Conservation (phyloP, 2,888 invertebrate species). For the Melanostoma scalare region DNA sequence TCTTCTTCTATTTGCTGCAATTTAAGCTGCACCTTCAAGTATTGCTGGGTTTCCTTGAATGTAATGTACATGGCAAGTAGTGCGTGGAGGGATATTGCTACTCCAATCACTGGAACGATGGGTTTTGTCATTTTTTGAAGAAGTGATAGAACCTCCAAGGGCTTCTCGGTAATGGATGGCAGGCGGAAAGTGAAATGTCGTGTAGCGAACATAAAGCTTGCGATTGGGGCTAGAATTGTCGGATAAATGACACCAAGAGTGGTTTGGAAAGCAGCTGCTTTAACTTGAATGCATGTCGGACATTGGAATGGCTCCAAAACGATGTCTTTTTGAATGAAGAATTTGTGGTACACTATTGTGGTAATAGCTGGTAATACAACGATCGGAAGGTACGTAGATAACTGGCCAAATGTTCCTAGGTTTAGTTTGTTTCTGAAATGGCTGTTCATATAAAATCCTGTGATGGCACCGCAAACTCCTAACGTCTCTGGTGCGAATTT, state of each 20-base stretch:
- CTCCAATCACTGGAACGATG: slow-evolving; percentile 82
- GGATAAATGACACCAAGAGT: slow-evolving; percentile 85
- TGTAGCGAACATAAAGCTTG: slow-evolving; percentile 85
- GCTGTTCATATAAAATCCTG: slow-evolving; percentile 85
- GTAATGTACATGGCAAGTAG: slow-evolving; percentile 84
- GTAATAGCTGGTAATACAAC: slow-evolving; percentile 84
- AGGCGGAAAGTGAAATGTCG: slow-evolving; percentile 85
- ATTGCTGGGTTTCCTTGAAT: slow-evolving; percentile 84
- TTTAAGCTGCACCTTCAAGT: slow-evolving; percentile 76
- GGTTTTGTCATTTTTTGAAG: slow-evolving; percentile 84
- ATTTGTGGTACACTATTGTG: slow-evolving; percentile 84
- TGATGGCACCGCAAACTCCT: slow-evolving; percentile 83
- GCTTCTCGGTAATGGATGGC: slow-evolving; percentile 85
- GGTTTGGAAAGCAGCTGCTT: slow-evolving; percentile 84
- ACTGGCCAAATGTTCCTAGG: slow-evolving; percentile 84
- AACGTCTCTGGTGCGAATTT: slow-evolving; percentile 83
- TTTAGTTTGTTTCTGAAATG: slow-evolving; percentile 86
- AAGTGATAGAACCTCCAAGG: slow-evolving; percentile 83
- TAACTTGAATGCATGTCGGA: slow-evolving; percentile 86
- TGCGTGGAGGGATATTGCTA: slow-evolving; percentile 83
- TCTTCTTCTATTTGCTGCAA: slow-evolving; percentile 77
- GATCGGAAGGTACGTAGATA: slow-evolving; percentile 85
- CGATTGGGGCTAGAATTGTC: slow-evolving; percentile 84
- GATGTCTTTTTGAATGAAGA: slow-evolving; percentile 84
- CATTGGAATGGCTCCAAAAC: slow-evolving; percentile 84